Evolutionary conservation across 1,140 invertebrate species (phyloP).

Genomic region (Hydropsyche tenuis): DNA sequence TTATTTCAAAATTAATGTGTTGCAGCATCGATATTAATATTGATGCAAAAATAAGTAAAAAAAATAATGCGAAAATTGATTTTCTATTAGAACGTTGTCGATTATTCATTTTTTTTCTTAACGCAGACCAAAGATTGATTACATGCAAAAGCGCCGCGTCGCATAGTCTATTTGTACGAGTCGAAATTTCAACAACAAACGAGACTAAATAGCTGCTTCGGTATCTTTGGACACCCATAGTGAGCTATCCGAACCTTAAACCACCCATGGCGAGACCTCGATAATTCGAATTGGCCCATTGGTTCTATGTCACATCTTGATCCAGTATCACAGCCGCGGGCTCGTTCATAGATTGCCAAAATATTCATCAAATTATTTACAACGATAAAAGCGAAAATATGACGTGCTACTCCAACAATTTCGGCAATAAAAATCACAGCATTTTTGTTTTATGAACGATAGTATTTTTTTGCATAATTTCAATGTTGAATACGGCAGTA

Average conservation of each 20-base stretch:
- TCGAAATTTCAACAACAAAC: conserved; percentile 22
- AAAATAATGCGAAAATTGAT: too few species aligned
- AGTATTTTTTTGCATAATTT: too few species aligned
- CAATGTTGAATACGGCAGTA: too few species aligned
- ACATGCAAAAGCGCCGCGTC: conserved; percentile 8
- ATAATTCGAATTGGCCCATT: conserved; percentile 11
- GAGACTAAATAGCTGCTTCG: conserved; percentile 25
- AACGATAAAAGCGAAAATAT: neutral
- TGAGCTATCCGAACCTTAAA: conserved; percentile 12
- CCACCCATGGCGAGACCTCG: conserved; percentile 32
- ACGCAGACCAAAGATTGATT: neutral
- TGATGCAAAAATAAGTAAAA: too few species aligned
- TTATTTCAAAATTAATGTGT: too few species aligned
- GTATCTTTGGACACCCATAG: conserved; percentile 29
- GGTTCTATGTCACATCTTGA: conserved; percentile 18
- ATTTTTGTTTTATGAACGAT: too few species aligned
- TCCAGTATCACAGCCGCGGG: neutral
- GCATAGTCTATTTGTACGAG: conserved; percentile 15
- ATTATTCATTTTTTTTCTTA: too few species aligned
- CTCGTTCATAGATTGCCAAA: neutral
- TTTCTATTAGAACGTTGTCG: too few species aligned
- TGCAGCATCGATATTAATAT: too few species aligned
- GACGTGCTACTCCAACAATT: neutral
- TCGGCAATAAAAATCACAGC: too few species aligned
- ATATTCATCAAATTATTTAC: neutral